Base-by-base conservation (phyloP, 2,113 vertebrate species). In the Catharus fuscescens region DNA sequence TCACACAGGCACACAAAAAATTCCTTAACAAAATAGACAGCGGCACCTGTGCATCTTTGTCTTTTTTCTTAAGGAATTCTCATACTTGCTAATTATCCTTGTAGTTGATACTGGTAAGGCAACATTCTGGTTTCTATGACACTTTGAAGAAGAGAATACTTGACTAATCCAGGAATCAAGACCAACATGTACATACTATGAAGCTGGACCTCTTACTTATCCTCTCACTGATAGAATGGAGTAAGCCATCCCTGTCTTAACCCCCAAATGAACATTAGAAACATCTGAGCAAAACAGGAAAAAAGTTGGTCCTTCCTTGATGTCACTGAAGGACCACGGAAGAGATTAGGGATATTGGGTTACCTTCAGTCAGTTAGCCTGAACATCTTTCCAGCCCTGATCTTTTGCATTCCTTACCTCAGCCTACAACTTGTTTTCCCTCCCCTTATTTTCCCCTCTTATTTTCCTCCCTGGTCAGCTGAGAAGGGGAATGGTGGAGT, bases 151-250 rank as follows among this genome's bases (percentile, higher is more conserved):
- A 18, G 4, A 36, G 4, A 59, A 47, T 0, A 6, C 1, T 2
- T n/a, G 6, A 32, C 5, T 72, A 34, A 65, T 48, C 13, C 11
- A 5, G 9, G 23, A 78, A 69, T 54, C 1, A 2, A 78, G 34
- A 38, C 20, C 0, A 5, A 34, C 0, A 1, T 26, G 47, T 28
- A 9, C 14, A 14, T 26, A 8, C 11, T 34, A 5, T 1, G 2
- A 57, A 53, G 5, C 1, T 80, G 38, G 31, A 59, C 26, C 14
- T 78, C 34, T 64, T 77, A 16, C 18, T 62, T 48, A 31, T 42
- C 28, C 4, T 72, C 26, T 62, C 20, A 17, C 31, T 77, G 3
- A 24, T 59, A 52, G n/a, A 80, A 62, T 0, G 1, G 18, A 57
- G 38, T 26, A 14, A 61, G 8, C 5, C 17, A 23, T 36, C 1